Conservation (phyloP, 2,888 invertebrate species). For the Drosophila maculinotata region DNA sequence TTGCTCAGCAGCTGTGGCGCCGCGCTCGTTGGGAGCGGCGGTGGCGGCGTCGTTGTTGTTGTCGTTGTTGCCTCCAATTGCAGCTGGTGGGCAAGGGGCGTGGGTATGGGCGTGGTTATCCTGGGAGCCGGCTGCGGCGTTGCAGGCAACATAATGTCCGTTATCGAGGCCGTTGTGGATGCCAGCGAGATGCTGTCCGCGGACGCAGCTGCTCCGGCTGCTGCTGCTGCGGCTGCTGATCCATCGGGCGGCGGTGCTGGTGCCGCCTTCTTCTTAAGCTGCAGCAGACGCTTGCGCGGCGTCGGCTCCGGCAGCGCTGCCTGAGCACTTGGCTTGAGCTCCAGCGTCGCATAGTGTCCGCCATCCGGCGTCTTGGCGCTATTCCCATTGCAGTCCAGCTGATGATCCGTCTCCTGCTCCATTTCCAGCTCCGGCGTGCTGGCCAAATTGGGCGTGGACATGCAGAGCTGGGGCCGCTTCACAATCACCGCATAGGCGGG, state of each 20-base stretch:
- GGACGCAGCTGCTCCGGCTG: constrained; percentile 5
- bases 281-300: constrained; percentile 80
- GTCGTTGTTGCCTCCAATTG: not conserved
- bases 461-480: constrained; percentile 80
- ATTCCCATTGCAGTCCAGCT: constrained; percentile 83
- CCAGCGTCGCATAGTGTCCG: constrained; percentile 67
- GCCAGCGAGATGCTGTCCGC: constrained; percentile 68
- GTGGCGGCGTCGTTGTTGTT: constrained; percentile 7
- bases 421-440: constrained; percentile 31
- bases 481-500: constrained; percentile 69
- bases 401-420: constrained; percentile 22
- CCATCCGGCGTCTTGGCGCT: constrained; percentile 54
- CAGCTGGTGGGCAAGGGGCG: not conserved
- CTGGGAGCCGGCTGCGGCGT: constrained; percentile 80
- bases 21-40: constrained; percentile 32
- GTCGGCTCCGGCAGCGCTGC: constrained; percentile 82
- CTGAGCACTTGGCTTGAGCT: no score
- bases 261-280: constrained; percentile 78
- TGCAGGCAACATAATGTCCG: constrained; percentile 29
- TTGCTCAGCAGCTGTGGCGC: constrained; percentile 26
- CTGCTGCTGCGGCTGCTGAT: not conserved
- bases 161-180: constrained; percentile 64
- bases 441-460: constrained; percentile 83
- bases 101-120: constrained; percentile 49
- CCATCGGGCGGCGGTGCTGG: constrained; percentile 81